Percentiles rank a stretch among this genome's conserved stretches.
These are phyloP conservation scores for Isichthys henryi DNA, from an alignment of 2,113 vertebrate species.

Conservation along the genomic window DNA sequence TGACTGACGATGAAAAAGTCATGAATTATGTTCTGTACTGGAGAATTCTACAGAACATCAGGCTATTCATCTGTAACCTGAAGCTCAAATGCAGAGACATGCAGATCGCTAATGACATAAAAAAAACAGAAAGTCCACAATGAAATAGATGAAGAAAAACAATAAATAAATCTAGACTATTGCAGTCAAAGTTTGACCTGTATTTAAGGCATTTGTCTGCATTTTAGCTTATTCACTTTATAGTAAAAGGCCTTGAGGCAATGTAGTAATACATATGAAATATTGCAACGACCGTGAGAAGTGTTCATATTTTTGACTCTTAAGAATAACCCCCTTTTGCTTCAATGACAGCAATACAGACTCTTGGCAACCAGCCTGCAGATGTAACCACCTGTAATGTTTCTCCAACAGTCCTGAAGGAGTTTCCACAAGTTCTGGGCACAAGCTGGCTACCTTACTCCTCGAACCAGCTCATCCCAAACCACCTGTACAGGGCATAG, in stretches of 20 bases:
- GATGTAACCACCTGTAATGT: neutral
- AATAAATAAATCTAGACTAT: neutral
- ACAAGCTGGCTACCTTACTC: neutral
- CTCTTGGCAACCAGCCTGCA: neutral
- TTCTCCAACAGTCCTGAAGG: neutral
- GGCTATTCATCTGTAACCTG: neutral
- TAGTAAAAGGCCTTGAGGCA: neutral
- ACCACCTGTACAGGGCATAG: neutral
- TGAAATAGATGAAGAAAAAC: neutral
- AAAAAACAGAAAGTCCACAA: neutral
- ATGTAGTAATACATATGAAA: neutral
- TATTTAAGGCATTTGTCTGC: neutral
- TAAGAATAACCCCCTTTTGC: neutral
- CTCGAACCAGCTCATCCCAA: neutral
- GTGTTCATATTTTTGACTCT: neutral
- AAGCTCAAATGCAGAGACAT: neutral
- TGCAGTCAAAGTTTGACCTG: neutral
- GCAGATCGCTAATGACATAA: neutral
- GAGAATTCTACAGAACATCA: neutral
- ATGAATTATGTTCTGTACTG: neutral
- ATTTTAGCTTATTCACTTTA: neutral
- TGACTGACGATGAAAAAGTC: neutral
- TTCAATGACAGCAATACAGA: neutral
- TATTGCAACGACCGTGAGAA: neutral
- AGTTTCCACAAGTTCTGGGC: neutral